phyloP scores from a whole-genome alignment of 2,888 invertebrate species.

The Latrodectus elegans region DNA sequence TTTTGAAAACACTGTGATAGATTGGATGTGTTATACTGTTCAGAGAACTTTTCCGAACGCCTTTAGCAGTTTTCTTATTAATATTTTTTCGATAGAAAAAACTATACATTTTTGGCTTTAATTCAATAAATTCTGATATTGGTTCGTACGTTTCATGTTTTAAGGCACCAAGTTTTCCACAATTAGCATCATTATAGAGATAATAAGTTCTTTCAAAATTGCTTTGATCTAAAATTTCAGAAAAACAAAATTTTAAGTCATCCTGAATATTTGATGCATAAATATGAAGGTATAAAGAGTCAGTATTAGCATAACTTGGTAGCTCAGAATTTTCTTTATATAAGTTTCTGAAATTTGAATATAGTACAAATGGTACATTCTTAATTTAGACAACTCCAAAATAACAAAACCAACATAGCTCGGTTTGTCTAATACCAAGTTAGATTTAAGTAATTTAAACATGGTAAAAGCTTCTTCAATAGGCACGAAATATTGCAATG shows the following conservation, averaged over 20 bases:
- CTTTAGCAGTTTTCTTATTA: slow-evolving; percentile 5
- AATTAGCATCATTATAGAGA: not conserved
- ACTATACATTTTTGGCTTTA: slow-evolving; percentile 6
- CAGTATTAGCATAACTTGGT: not conserved
- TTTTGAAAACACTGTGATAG: not conserved
- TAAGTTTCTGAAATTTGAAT: too few relatives aligned
- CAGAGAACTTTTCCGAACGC: not conserved
- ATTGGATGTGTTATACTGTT: not conserved
- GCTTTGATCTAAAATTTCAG: not conserved
- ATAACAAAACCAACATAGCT: not conserved
- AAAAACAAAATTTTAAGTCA: not conserved
- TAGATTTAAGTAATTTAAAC: not conserved
- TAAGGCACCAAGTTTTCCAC: not conserved
- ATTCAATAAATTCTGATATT: slow-evolving; percentile 8
- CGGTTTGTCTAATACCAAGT: slow-evolving; percentile 7
- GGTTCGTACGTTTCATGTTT: not conserved
- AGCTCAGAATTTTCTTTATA: too few relatives aligned
- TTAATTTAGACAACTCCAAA: not conserved
- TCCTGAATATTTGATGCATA: not conserved
- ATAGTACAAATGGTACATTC: not conserved
- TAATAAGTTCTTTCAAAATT: slow-evolving; percentile 7
- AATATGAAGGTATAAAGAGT: not conserved
- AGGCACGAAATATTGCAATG: not conserved
- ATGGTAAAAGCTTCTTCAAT: not conserved
- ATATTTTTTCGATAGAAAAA: not conserved